Evolutionary conservation across 2,113 vertebrate species (phyloP).

Genomic region (Nyctibius bracteatus): DNA sequence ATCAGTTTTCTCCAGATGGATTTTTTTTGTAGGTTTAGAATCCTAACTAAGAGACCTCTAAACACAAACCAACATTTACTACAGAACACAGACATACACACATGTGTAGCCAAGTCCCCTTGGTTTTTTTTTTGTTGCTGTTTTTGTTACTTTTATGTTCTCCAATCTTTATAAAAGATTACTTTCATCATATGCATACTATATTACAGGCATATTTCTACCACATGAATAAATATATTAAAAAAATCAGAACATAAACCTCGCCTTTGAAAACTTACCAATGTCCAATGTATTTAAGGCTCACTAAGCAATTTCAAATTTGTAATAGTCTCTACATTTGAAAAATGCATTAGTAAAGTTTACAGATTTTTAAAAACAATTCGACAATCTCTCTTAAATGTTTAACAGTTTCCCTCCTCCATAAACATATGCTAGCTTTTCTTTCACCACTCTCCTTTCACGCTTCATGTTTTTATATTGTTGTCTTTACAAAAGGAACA

Average conservation of each 20-base stretch:
- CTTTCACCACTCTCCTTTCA: slow-evolving; percentile 29
- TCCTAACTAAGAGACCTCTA: background rate
- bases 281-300: slow-evolving; percentile 1
- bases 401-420: background rate
- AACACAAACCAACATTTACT: background rate
- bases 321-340: background rate
- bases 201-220: slow-evolving; percentile 19
- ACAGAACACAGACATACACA: background rate
- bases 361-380: slow-evolving; percentile 13
- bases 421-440: background rate
- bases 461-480: background rate
- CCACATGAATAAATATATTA: slow-evolving; percentile 9
- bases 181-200: background rate
- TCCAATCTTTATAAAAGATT: slow-evolving; percentile 55
- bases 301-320: background rate
- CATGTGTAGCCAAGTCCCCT: background rate
- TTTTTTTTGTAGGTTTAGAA: background rate
- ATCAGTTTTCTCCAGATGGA: background rate
- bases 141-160: background rate
- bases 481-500: slow-evolving; percentile 5
- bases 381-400: slow-evolving; percentile 1
- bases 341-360: slow-evolving; percentile 21
- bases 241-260: background rate
- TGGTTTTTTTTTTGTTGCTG: background rate
- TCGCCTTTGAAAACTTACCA: slow-evolving; percentile 18